Base-by-base conservation (phyloP, 2,797 vertebrate genomes). In the Mallotus villosus region DNA sequence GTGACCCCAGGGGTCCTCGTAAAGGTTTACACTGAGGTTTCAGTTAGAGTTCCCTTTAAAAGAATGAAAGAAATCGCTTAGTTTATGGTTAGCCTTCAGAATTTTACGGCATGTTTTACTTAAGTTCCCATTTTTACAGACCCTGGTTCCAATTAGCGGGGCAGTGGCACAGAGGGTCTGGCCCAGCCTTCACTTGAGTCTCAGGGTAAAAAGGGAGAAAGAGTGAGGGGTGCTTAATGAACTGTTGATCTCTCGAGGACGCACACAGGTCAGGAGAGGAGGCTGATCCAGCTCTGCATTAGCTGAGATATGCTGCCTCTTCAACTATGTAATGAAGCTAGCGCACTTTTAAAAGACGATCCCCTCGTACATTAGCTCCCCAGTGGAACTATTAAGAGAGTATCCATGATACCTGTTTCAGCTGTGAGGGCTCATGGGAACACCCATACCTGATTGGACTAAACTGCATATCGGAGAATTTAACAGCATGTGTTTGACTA, bases 71-170 rank as follows among this genome's bases (percentile, higher is more conserved):
- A 93, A 94, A 93, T 93, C 89, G 91, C 89, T 90, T 93, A 81
- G 92, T 94, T 94, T 94, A 94, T 91, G 91, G 92, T 91, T 87
- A 90, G 89, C 90, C 93, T 92, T 94, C 93, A 93, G 90, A 89
- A 90, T 93, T 94, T 94, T 94, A 94, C 91, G 87, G 93, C 92
- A 92, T 94, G 93, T 94, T 94, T 93, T 92, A 94, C 93, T 94
- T 93, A 93, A 94, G 92, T 93, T 92, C 92, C 86, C 88, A 84
- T 91, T 93, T 94, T 93, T 92, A 94, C 90, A 86, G 92, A 91
- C 92, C 91, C 93, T 94, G 93, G 92, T 94, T 94, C 93, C 92
- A 94, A 94, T 94, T 94, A 94, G 91, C 87, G 82, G 79, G 81
- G 87, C 79, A 85, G 91, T 82, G 78, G 89, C 85, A 90, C 80